Percentiles rank a stretch among this genome's conserved stretches.
Evolutionary conservation across 2,888 invertebrate genomes (phyloP).

Genomic region (Eupithecia subfuscata): DNA sequence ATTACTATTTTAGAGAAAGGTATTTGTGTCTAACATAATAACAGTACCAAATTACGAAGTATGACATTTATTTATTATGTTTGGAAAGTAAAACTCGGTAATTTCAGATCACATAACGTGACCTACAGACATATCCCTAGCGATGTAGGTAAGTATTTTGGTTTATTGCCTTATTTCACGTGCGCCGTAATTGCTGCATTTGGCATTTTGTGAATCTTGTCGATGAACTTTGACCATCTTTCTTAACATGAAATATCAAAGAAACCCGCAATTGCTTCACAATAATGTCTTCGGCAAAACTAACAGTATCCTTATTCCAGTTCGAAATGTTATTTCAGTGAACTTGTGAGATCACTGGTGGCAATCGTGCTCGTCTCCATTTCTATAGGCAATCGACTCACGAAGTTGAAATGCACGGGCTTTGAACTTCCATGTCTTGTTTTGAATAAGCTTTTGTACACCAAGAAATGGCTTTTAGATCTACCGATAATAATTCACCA

Average conservation of each 20-base stretch:
- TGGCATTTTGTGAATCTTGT: conserved; percentile 30
- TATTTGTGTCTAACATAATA: conserved; percentile 66
- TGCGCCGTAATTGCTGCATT: conserved; percentile 37
- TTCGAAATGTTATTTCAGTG: conserved; percentile 61
- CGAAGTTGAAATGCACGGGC: conserved; percentile 56
- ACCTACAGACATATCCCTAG: conserved; percentile 62
- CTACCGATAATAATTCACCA: neutral
- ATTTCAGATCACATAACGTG: conserved; percentile 64
- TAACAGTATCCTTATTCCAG: conserved; percentile 46
- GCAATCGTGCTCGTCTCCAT: conserved; percentile 72
- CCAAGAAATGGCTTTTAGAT: conserved; percentile 9
- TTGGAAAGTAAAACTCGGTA: conserved; percentile 71
- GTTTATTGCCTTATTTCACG: conserved; percentile 47
- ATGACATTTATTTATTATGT: conserved; percentile 73
- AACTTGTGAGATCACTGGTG: conserved; percentile 65
- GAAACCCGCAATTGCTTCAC: conserved; percentile 12
- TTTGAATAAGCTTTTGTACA: conserved; percentile 30
- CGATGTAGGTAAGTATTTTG: conserved; percentile 46
- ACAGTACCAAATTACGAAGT: conserved; percentile 70
- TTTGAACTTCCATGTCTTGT: conserved; percentile 36
- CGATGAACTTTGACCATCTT: conserved; percentile 36
- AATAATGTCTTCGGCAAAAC: conserved; percentile 23
- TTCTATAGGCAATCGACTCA: conserved; percentile 75
- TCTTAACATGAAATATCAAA: conserved; percentile 18
- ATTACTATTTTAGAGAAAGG: conserved; percentile 73